Evolutionary conservation across 2,888 invertebrate species (phyloP).

Genomic region (Subacronicta megacephala): DNA sequence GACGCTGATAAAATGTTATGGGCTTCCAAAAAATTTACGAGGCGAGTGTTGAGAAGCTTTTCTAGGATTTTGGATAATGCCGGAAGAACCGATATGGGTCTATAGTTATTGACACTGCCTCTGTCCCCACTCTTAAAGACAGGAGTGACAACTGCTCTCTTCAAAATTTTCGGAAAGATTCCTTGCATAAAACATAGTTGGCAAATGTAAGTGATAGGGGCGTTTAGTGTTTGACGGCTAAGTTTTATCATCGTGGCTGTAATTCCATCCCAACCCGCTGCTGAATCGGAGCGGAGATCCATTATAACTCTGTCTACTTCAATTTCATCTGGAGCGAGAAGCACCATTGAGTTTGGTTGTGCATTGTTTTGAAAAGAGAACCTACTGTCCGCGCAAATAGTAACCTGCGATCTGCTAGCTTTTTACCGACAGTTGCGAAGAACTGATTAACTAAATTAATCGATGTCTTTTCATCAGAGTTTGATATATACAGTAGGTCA

Average conservation of each 20-base stretch:
- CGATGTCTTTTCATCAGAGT: no score
- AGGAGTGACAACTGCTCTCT: no score
- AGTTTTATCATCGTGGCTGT: conserved; percentile 1
- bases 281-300: conserved; percentile 3
- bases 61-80: conserved; percentile 2
- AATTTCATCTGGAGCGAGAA: background rate
- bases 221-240: background rate
- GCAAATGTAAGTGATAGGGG: conserved; percentile 1
- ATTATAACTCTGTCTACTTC: conserved; percentile 2
- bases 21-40: background rate
- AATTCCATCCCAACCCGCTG: conserved; percentile 6
- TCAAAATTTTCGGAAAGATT: no score
- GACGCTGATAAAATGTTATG: conserved; percentile 1
- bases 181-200: no score
- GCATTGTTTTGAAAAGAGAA: background rate
- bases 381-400: background rate
- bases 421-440: conserved; percentile 3
- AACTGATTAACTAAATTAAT: no score
- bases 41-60: background rate
- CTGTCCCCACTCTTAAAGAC: no score
- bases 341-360: conserved; percentile 1
- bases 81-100: no score
- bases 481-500: no score
- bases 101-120: no score
- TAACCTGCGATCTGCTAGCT: background rate